phyloP scores from a whole-genome alignment of 1,140 invertebrate genomes.

The Andricus grossulariae region DNA sequence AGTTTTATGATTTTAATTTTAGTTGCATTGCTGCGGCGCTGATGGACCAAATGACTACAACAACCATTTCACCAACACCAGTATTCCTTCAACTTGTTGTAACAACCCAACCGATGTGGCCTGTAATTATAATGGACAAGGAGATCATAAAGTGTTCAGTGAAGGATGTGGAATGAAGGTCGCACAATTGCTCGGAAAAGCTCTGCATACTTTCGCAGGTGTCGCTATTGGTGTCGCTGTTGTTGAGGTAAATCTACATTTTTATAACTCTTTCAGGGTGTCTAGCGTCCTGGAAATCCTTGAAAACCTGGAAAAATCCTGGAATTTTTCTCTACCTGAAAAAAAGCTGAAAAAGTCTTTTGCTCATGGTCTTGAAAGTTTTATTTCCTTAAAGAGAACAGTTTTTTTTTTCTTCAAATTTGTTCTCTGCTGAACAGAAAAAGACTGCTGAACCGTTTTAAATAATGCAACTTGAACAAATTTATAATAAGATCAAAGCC shows the following conservation, averaged over 20 bases:
- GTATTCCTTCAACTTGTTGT: conserved; percentile 66
- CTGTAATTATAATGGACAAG: not conserved
- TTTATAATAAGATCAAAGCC: too few relatives aligned
- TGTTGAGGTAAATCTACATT: conserved; percentile 77
- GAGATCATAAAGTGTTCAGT: conserved; percentile 42
- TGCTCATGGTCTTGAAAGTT: too few relatives aligned
- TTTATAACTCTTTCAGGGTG: too few relatives aligned
- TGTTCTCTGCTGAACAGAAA: too few relatives aligned
- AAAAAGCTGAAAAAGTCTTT: too few relatives aligned
- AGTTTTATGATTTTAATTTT: conserved; percentile 31
- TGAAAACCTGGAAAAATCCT: too few relatives aligned
- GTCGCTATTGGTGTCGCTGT: conserved; percentile 82
- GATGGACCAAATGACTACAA: conserved; percentile 72
- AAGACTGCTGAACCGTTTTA: too few relatives aligned
- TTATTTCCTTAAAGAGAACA: too few relatives aligned
- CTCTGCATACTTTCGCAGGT: conserved; percentile 78
- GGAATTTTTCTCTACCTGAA: too few relatives aligned
- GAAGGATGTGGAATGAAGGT: conserved; percentile 73
- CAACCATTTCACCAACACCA: conserved; percentile 46
- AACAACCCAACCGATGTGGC: not conserved
- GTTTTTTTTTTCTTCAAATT: too few relatives aligned
- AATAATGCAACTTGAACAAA: too few relatives aligned
- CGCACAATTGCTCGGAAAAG: conserved; percentile 70
- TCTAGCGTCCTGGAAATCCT: too few relatives aligned
- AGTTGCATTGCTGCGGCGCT: conserved; percentile 82